Conservation (phyloP, 2,113 vertebrate genomes). For the Oreochromis tanganicae region DNA sequence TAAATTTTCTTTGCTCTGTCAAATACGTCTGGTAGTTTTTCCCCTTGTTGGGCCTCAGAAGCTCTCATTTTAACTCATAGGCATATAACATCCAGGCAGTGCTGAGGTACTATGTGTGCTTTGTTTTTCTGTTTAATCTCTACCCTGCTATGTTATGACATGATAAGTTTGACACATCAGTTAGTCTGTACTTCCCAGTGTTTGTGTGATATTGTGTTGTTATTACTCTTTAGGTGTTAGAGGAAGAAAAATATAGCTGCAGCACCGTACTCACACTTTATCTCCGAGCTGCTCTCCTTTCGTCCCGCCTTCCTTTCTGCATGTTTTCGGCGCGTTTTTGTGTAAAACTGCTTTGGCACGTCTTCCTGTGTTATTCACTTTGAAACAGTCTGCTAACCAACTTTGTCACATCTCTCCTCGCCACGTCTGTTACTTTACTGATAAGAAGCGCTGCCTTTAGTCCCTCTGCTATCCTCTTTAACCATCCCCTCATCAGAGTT, state of each 20-base stretch:
- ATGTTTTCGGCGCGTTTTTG: conserved; percentile 10
- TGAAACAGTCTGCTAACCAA: conserved; percentile 8
- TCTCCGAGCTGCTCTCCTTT: neutral
- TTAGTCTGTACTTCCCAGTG: neutral
- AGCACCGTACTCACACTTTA: conserved; percentile 51
- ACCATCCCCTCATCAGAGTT: neutral
- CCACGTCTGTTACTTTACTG: conserved; percentile 55
- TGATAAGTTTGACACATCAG: neutral
- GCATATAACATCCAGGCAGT: neutral
- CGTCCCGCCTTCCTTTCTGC: neutral
- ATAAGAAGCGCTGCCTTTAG: conserved; percentile 47
- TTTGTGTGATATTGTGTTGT: neutral
- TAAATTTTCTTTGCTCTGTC: neutral
- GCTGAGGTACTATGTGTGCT: neutral
- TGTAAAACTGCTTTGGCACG: neutral
- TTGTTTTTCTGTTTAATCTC: neutral
- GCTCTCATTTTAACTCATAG: neutral
- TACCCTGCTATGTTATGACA: neutral
- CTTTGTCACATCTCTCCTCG: conserved; percentile 27
- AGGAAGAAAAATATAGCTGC: neutral
- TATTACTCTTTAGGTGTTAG: neutral
- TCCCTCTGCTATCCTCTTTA: conserved; percentile 13
- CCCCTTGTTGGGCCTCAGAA: neutral
- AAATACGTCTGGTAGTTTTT: neutral
- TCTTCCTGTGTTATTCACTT: neutral